Conservation (phyloP, 2,797 vertebrate species). For the Chelon auratus region DNA sequence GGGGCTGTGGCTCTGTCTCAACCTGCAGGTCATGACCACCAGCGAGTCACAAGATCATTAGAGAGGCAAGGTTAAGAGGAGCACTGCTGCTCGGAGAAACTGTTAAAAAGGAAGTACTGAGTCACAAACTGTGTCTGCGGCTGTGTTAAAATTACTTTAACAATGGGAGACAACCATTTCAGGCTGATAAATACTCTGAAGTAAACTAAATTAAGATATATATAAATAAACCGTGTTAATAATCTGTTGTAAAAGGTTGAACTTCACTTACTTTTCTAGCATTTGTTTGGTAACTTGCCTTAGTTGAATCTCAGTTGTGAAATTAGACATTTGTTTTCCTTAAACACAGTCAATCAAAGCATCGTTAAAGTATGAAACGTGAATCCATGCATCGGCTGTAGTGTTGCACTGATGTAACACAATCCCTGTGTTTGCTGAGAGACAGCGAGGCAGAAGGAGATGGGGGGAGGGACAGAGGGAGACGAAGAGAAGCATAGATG, state of each 20-base stretch:
- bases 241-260: neutral
- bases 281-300: neutral
- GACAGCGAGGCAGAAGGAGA: slow-evolving; percentile 21
- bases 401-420: slow-evolving; percentile 36
- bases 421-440: slow-evolving; percentile 33
- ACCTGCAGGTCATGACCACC: slow-evolving; percentile 46
- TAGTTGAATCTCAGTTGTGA: neutral
- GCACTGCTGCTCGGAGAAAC: neutral
- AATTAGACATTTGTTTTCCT: neutral
- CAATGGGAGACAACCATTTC: neutral
- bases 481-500: neutral
- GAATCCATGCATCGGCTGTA: slow-evolving; percentile 33
- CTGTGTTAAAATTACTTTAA: neutral
- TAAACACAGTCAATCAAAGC: slow-evolving; percentile 17
- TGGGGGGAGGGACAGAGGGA: slow-evolving; percentile 14
- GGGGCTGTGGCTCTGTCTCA: slow-evolving; percentile 16
- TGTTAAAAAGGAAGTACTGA: neutral
- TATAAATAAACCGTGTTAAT: no score
- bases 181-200: neutral
- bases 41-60: slow-evolving; percentile 48
- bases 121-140: neutral
- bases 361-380: slow-evolving; percentile 11
- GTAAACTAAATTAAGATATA: neutral
- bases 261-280: neutral
- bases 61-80: neutral